phyloP scores from a whole-genome alignment of 2,888 invertebrate species.

The Tridacna gigas region DNA sequence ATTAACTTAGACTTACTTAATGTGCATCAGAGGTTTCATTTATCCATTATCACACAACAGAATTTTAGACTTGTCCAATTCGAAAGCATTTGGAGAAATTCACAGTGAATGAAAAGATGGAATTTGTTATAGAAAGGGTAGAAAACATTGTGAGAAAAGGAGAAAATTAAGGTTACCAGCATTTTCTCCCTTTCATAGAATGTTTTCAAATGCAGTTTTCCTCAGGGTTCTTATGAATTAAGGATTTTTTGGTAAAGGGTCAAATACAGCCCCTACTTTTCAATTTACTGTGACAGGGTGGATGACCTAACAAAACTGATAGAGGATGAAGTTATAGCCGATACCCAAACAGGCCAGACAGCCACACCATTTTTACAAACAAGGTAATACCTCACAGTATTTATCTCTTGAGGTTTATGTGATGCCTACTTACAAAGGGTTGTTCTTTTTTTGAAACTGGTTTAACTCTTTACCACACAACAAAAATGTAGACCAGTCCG shows the following conservation, averaged over 20 bases:
- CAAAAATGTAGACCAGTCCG: not conserved
- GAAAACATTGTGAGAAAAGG: too few species aligned
- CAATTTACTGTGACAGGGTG: slow-evolving; percentile 64
- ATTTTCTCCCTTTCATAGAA: not conserved
- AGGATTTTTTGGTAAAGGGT: not conserved
- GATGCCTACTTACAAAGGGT: not conserved
- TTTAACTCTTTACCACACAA: not conserved
- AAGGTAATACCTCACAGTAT: not conserved
- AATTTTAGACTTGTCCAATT: too few species aligned
- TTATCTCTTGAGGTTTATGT: not conserved
- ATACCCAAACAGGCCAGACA: slow-evolving; percentile 22
- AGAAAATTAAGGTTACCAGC: not conserved
- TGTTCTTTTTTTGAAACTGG: not conserved
- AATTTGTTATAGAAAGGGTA: too few species aligned
- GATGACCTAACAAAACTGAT: slow-evolving; percentile 78
- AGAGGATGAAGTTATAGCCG: slow-evolving; percentile 76
- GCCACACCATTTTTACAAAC: slow-evolving; percentile 11
- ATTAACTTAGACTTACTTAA: too few species aligned
- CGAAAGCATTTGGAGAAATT: too few species aligned
- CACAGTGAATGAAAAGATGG: too few species aligned
- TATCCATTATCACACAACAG: too few species aligned
- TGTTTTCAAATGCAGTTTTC: not conserved
- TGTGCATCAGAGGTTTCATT: too few species aligned
- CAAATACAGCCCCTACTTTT: not conserved
- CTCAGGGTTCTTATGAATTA: not conserved